A percentile compares a stretch with the other conserved stretches of the same genome.
Conservation (phyloP, 2,113 vertebrate genomes). For the Cynoglossus semilaevis region DNA sequence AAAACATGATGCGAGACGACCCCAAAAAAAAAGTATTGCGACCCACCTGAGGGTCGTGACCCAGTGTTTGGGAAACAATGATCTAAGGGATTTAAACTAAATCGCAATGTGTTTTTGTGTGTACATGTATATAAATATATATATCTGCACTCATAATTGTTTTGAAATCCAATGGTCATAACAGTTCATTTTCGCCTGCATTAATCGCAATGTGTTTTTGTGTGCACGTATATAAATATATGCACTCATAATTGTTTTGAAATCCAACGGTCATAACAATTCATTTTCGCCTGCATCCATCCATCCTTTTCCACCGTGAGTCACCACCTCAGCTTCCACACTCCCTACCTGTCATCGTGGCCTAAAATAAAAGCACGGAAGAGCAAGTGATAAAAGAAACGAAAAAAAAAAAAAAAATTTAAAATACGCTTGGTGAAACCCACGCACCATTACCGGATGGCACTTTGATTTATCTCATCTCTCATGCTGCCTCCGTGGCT, state of each 20-base stretch:
- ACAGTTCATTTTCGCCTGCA: conserved; percentile 4
- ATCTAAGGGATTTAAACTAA: no score
- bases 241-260: no score
- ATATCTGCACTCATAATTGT: no score
- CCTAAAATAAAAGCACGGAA: conserved; percentile 51
- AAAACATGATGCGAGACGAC: no score
- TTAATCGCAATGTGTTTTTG: background rate
- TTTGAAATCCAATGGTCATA: no score
- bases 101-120: no score
- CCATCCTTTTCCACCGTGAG: conserved; percentile 30
- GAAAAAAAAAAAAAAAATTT: conserved; percentile 7
- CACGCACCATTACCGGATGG: conserved; percentile 57
- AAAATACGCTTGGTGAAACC: conserved; percentile 51
- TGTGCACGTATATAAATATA: no score
- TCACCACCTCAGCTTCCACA: conserved; percentile 38
- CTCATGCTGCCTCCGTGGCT: conserved; percentile 15
- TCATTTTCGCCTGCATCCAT: conserved; percentile 13
- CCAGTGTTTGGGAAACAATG: no score
- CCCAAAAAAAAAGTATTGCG: no score
- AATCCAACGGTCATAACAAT: no score
- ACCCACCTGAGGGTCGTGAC: no score
- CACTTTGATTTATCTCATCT: conserved; percentile 56
- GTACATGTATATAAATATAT: no score
- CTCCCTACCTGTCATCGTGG: conserved; percentile 50
- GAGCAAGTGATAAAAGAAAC: conserved; percentile 48